Conservation (phyloP, 2,113 vertebrate genomes). For the Urocynchramus pylzowi region DNA sequence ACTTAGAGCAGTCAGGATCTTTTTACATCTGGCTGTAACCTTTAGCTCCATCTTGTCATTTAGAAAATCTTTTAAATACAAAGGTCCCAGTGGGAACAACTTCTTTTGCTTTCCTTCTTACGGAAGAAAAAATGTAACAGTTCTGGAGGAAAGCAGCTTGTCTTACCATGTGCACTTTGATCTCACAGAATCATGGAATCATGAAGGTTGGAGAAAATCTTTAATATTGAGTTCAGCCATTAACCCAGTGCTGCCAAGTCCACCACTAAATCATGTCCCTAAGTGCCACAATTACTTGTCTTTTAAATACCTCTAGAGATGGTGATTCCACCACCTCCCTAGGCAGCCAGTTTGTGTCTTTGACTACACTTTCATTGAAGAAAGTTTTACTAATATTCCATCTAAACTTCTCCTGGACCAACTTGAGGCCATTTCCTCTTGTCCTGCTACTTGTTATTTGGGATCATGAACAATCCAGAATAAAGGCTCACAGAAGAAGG, state of each 20-base stretch:
- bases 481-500: neutral
- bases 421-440: neutral
- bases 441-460: neutral
- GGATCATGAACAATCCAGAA: neutral
- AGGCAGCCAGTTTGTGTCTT: neutral
- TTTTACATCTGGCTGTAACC: neutral
- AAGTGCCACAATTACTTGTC: neutral
- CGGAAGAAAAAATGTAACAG: neutral
- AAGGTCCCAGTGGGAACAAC: neutral
- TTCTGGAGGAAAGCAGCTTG: neutral
- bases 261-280: neutral
- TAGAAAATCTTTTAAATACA: neutral
- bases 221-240: fast-evolving
- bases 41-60: neutral
- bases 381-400: neutral
- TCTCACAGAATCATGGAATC: neutral
- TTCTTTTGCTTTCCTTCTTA: neutral
- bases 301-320: neutral
- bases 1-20: neutral
- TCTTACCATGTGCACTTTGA: fast-evolving
- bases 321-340: neutral
- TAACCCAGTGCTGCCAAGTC: neutral
- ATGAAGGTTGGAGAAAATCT: neutral
- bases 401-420: neutral
- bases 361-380: neutral